Evolutionary conservation across 2,113 vertebrate species (phyloP).

Genomic region (Lipophrys pholis): DNA sequence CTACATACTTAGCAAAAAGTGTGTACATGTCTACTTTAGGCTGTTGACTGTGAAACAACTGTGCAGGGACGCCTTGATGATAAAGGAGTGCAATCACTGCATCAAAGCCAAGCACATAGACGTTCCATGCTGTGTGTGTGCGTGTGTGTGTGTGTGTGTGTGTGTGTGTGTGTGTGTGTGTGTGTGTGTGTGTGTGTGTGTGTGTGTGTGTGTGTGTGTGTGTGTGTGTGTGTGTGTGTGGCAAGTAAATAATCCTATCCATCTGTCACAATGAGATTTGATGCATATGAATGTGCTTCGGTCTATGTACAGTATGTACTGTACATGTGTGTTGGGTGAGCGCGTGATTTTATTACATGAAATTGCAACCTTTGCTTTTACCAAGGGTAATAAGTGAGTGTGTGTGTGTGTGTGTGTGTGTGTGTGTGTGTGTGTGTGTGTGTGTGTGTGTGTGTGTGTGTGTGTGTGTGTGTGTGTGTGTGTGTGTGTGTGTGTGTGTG

Average conservation of each 20-base stretch:
- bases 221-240: conserved; percentile 22
- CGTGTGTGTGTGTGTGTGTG: conserved; percentile 28
- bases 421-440: conserved; percentile 1
- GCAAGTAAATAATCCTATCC: conserved; percentile 63
- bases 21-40: conserved; percentile 4
- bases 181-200: conserved; percentile 5
- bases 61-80: conserved; percentile 5
- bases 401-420: conserved; percentile 4
- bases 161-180: conserved; percentile 29
- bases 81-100: conserved; percentile 24
- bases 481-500: conserved; percentile 3
- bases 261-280: conserved; percentile 58
- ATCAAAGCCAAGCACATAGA: not conserved
- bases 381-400: not conserved
- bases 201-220: conserved; percentile 10
- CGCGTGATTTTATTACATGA: conserved; percentile 2
- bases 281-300: conserved; percentile 41
- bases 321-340: not conserved
- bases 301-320: not conserved
- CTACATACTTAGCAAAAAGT: conserved; percentile 3
- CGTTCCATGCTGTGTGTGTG: not conserved
- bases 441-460: not conserved
- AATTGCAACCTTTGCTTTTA: conserved; percentile 33
- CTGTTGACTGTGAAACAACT: not conserved
- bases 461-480: conserved; percentile 1